Base-by-base conservation (phyloP, 2,797 vertebrate genomes). In the Sebastes goodei region DNA sequence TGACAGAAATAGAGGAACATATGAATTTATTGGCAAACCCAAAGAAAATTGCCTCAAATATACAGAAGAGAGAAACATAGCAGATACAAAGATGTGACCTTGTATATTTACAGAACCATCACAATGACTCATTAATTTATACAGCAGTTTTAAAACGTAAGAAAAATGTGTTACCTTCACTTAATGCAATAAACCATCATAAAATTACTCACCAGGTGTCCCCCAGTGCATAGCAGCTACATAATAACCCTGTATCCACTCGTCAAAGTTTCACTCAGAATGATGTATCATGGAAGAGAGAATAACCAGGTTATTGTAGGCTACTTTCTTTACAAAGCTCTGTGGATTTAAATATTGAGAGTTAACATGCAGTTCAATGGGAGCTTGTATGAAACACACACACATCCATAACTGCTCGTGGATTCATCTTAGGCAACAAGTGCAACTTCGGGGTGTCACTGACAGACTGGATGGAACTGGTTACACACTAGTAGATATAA, bases 21-120 rank as follows among this genome's bases (percentile, higher is more conserved):
- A 79, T 79, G 69, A 88, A 87, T 96, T 96, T 96, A 96, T 96
- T 96, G 87, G 77, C 88, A 86, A 94, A 93, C 88, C 85, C 86
- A 93, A 92, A 92, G 67, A 87, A 94, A 93, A 92, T 33, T 62
- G 81, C 88, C 78, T 94, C 77, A 93, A 93, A 95, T 94, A 93
- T 94, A 95, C 93, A 96, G 90, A 88, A 92, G 79, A 92, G 79
- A 91, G 81, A 90, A 89, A 90, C 76, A 78, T 12, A 88, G 88
- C 88, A 86, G 82, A 92, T 94, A 93, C 81, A 95, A 95, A 96
- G 88, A 87, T 89, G 80, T 70, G 76, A 88, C 82, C 73, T 85
- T 90, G 83, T 81, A 85, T 96, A 95, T 96, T 90, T 95, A 96
- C 95, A 95, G 75, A 93, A 84, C 87, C 81, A 86, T 84, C 82